phyloP scores from a whole-genome alignment of 2,888 invertebrate genomes.

The Chrysolina haemoptera region DNA sequence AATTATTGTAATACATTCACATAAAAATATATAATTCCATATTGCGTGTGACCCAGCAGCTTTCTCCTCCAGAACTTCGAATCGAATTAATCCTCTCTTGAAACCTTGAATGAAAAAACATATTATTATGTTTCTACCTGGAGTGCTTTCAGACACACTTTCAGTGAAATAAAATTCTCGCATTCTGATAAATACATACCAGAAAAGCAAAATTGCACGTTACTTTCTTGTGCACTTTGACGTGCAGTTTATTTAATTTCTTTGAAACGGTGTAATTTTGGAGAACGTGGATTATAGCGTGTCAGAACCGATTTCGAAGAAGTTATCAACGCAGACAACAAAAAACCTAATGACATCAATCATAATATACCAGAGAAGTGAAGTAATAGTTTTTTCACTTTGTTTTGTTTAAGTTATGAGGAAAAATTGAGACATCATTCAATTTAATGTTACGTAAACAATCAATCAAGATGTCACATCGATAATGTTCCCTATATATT shows the following conservation, averaged over 20 bases:
- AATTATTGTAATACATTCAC: too few relatives aligned
- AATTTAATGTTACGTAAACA: not conserved
- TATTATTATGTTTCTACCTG: not conserved
- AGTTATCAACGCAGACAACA: not conserved
- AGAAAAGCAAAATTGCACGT: slow-evolving; percentile 18
- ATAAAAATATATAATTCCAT: too few relatives aligned
- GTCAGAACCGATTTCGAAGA: not conserved
- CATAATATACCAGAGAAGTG: too few relatives aligned
- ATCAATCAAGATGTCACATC: too few relatives aligned
- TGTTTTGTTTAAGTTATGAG: not conserved
- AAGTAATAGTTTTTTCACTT: not conserved
- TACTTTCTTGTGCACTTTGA: slow-evolving; percentile 17
- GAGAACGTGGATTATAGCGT: not conserved
- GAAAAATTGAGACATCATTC: not conserved
- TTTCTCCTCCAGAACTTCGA: not conserved
- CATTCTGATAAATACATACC: slow-evolving; percentile 18
- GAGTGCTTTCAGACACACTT: not conserved
- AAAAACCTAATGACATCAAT: not conserved
- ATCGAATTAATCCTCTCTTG: not conserved
- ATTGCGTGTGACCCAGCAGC: slow-evolving; percentile 4
- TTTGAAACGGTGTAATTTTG: not conserved
- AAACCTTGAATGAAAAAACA: not conserved
- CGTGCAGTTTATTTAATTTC: slow-evolving; percentile 3
- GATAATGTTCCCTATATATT: too few relatives aligned
- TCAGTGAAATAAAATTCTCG: not conserved